Evolutionary conservation across 2,888 invertebrate genomes (phyloP).

Genomic region (Catocala fraxini): DNA sequence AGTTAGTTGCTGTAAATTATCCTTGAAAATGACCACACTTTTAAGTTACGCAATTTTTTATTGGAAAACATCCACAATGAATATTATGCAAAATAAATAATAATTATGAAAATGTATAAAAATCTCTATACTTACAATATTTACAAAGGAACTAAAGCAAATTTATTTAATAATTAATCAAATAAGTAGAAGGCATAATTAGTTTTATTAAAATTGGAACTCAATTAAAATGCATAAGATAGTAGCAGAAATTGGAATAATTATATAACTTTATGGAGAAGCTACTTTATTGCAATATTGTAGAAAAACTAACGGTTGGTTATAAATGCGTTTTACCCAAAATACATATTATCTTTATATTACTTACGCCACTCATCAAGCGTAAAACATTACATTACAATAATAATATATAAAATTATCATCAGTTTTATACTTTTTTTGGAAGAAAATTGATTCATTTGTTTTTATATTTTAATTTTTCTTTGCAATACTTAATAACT

Average conservation of each 20-base stretch:
- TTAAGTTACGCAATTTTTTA: background rate
- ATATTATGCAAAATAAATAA: background rate
- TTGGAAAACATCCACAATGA: background rate
- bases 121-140: constrained; percentile 36
- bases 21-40: too few species aligned
- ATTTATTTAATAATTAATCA: background rate
- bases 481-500: background rate
- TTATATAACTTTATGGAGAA: background rate
- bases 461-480: background rate
- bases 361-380: too few species aligned
- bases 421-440: background rate
- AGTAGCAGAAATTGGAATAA: constrained; percentile 12
- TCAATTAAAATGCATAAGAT: background rate
- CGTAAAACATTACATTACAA: too few species aligned
- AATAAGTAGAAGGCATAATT: background rate
- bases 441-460: too few species aligned
- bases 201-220: background rate
- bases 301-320: too few species aligned
- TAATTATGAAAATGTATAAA: constrained; percentile 4
- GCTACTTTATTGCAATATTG: too few species aligned
- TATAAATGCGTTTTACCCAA: too few species aligned
- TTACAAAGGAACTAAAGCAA: constrained; percentile 26
- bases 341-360: too few species aligned
- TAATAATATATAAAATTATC: too few species aligned
- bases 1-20: too few species aligned